These are phyloP conservation scores for Sphenodon punctatus DNA, from an alignment of 2,797 vertebrate genomes.

Conservation along the genomic window DNA sequence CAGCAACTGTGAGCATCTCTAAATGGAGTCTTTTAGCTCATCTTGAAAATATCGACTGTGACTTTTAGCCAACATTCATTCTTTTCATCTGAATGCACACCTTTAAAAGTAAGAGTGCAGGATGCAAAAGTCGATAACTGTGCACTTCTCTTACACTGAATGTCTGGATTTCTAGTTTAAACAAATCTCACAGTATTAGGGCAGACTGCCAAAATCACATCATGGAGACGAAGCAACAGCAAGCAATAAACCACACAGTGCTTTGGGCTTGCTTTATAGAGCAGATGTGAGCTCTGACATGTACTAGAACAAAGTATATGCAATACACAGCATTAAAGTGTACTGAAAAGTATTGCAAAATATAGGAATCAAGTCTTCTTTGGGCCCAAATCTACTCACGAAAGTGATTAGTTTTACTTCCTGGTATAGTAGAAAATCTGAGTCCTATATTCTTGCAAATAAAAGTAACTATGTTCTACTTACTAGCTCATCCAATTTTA, in stretches of 20 bases:
- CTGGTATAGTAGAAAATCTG: no score
- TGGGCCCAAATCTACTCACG: no score
- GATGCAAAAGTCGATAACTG: neutral
- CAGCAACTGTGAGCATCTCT: slow-evolving; percentile 13
- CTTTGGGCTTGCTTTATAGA: neutral
- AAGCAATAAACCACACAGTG: slow-evolving; percentile 24
- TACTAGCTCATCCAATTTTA: neutral
- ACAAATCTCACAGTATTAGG: neutral
- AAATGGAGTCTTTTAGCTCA: neutral
- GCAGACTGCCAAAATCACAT: slow-evolving; percentile 12
- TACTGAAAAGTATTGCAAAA: neutral
- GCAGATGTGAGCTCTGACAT: neutral
- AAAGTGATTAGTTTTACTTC: no score
- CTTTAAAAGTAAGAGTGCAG: neutral
- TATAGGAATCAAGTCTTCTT: neutral
- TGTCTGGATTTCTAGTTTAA: slow-evolving; percentile 16
- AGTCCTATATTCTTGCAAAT: no score
- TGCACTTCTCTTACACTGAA: neutral
- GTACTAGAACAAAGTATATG: neutral
- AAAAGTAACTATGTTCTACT: no score
- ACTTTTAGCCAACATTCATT: slow-evolving; percentile 4
- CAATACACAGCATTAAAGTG: neutral
- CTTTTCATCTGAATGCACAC: slow-evolving; percentile 25
- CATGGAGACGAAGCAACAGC: neutral
- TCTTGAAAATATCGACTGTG: slow-evolving; percentile 15